Evolutionary conservation across 2,113 vertebrate genomes (phyloP).

Genomic region (Burhinus oedicnemus): DNA sequence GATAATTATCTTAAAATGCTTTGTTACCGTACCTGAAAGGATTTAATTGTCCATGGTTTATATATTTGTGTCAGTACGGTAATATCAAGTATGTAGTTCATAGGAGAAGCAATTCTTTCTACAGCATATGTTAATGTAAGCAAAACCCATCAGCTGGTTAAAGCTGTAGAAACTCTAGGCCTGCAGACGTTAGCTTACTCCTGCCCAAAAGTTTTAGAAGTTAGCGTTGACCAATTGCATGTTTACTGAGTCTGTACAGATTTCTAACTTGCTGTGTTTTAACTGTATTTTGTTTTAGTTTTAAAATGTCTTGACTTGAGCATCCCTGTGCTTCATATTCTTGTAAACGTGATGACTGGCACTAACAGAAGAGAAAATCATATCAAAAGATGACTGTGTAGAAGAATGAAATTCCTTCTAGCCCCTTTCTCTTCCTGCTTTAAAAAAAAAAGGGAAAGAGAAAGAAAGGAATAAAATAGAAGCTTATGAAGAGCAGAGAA

Average conservation of each 20-base stretch:
- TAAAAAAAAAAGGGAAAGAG: too few relatives aligned
- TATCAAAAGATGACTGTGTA: neutral
- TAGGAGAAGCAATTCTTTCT: neutral
- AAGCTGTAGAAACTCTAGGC: neutral
- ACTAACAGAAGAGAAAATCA: neutral
- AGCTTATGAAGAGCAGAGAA: neutral
- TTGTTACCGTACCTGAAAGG: neutral
- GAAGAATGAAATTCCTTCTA: neutral
- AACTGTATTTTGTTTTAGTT: slow-evolving; percentile 7
- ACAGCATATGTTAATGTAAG: neutral
- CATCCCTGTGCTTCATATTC: neutral
- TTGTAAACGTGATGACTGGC: neutral
- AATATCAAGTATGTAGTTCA: neutral
- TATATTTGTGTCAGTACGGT: neutral
- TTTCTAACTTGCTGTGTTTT: neutral
- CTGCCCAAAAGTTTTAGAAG: slow-evolving; percentile 23
- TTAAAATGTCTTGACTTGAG: neutral
- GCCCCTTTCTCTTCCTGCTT: neutral
- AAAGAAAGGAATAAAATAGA: neutral
- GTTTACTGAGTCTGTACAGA: neutral
- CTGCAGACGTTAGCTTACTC: neutral
- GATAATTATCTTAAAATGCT: neutral
- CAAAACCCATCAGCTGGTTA: neutral
- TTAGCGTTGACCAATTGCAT: neutral
- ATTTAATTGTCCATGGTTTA: neutral